phyloP scores from a whole-genome alignment of 2,113 vertebrate genomes.

The Neopipo cinnamomea region DNA sequence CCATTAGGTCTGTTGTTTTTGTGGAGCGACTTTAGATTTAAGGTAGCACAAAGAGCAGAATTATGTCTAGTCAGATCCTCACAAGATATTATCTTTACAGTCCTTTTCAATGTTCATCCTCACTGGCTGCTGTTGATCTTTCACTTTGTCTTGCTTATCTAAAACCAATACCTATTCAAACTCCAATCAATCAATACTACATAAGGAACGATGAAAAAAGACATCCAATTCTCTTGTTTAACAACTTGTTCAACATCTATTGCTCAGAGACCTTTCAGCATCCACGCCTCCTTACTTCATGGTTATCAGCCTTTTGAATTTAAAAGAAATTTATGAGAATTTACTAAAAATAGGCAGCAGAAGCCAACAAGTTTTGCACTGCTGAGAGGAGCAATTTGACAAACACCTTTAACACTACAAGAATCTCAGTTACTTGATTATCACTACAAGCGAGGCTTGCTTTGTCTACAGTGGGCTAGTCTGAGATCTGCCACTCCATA shows the following conservation, averaged over 20 bases:
- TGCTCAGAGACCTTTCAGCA: slow-evolving; percentile 59
- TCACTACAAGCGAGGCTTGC: neutral
- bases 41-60: neutral
- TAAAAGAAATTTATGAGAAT: slow-evolving; percentile 21
- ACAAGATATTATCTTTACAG: neutral
- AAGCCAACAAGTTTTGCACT: neutral
- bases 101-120: slow-evolving; percentile 60
- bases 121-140: slow-evolving; percentile 68
- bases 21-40: neutral
- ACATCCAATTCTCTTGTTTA: slow-evolving; percentile 71
- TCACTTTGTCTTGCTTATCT: slow-evolving; percentile 75
- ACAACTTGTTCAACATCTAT: slow-evolving; percentile 72
- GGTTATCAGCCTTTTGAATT: slow-evolving; percentile 39
- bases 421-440: neutral
- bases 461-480: neutral
- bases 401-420: neutral
- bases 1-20: neutral
- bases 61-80: neutral
- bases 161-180: slow-evolving; percentile 77
- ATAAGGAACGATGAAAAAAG: slow-evolving; percentile 66
- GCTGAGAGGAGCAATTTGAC: neutral
- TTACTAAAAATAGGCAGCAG: neutral
- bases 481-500: neutral
- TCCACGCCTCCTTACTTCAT: slow-evolving; percentile 35
- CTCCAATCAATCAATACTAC: slow-evolving; percentile 74